Conservation (phyloP, 2,797 vertebrate genomes). For the Enteromius radiatus region DNA sequence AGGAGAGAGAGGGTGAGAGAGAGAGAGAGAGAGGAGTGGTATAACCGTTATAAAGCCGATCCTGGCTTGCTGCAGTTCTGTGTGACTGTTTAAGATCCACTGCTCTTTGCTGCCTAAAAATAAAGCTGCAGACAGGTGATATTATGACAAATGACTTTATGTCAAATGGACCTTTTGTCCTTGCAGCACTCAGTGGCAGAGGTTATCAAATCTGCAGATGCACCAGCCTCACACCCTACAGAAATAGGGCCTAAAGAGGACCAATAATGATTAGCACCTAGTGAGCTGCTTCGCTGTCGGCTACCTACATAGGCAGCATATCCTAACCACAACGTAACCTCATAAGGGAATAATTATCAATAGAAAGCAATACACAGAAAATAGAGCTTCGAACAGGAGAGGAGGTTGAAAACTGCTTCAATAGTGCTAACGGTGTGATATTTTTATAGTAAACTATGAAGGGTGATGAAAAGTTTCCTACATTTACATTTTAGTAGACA, state of each 20-base stretch:
- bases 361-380: background rate
- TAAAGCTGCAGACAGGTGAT: constrained; percentile 53
- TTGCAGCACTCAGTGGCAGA: constrained; percentile 52
- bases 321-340: background rate
- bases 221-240: constrained; percentile 22
- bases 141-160: constrained; percentile 68
- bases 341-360: background rate
- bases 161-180: constrained; percentile 69
- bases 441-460: too few species aligned
- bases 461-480: background rate
- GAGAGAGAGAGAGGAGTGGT: background rate
- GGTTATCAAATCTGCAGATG: constrained; percentile 52
- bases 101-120: constrained; percentile 66
- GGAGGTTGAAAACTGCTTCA: background rate
- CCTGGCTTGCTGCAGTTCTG: background rate
- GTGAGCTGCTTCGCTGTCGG: background rate
- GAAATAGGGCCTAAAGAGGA: constrained; percentile 8
- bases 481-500: too few species aligned
- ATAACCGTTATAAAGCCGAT: background rate
- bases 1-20: constrained; percentile 21
- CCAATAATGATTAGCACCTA: constrained; percentile 12
- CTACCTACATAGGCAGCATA: background rate
- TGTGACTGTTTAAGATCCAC: constrained; percentile 2
- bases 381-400: background rate
- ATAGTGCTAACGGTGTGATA: background rate